Base-by-base conservation (phyloP, 2,113 vertebrate genomes). In the Scartelaos histophorus region DNA sequence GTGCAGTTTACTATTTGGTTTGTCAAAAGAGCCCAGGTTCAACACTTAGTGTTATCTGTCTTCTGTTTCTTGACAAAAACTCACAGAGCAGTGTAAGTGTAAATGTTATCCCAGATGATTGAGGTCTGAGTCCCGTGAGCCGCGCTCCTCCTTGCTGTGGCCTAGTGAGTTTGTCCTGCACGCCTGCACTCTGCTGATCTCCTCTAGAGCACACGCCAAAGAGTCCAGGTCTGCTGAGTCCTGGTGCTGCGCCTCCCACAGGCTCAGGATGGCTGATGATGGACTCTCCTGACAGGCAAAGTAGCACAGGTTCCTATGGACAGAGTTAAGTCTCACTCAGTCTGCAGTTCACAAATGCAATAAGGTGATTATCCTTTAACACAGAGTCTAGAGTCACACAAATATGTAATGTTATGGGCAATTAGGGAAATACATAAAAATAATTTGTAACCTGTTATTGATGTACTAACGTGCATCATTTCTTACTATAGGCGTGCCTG, bases 191-290 rank as follows among this genome's bases (percentile, higher is more conserved):
- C 95, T 95, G 75, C 96, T 93, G 56, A 98, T 98, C 70, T 98
- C 97, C 86, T 98, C 96, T 51, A 98, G 94, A 66, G 96, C 96
- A 67, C 95, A 95, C 86, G 97, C 98, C 75, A 99, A 90, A 67
- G 97, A 98, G 93, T 99, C 97, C 81, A 99, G 95, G 86, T 99
- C 96, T 5, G 95, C 95, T 0, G 96, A 94, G 6, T 96, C 95
- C 74, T 97, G 96, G 88, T 99, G 96, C 69, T 94, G 95, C 10
- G 96, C 97, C 85, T 98, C 97, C 97, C 97, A 99, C 71, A 99
- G 95, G 89, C 96, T 97, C 93, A 99, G 92, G 84, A 99, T 98
- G 88, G 97, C 96, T 0, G 97, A 95, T 0, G 98, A 98, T 0
- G 98, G 98, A 78, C 98, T 99, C 85, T 93, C 94, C 72, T 98